A percentile compares a stretch with the other conserved stretches of the same genome.
These are phyloP conservation scores for Clarias laeviceps DNA, from an alignment of 2,797 vertebrate genomes.

Conservation along the genomic window DNA sequence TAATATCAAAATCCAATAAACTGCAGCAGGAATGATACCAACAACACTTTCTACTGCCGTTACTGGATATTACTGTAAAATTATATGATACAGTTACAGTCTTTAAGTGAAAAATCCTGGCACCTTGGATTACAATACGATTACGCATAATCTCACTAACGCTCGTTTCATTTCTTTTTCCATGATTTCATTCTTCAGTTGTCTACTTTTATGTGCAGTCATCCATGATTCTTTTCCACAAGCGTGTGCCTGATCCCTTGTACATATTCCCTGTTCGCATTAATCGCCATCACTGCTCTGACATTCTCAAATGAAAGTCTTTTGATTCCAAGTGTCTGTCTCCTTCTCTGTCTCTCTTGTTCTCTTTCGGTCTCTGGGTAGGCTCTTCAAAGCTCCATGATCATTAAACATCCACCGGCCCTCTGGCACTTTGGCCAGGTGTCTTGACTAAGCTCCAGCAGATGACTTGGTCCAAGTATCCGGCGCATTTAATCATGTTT, in stretches of 20 bases:
- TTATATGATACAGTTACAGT: background rate
- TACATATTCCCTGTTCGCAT: background rate
- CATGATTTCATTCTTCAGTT: background rate
- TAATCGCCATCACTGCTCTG: background rate
- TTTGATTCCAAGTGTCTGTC: background rate
- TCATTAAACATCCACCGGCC: conserved; percentile 47
- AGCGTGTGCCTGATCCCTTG: background rate
- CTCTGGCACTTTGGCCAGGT: conserved; percentile 49
- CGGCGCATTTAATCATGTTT: conserved; percentile 50
- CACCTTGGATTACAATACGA: background rate
- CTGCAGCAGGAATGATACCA: no score
- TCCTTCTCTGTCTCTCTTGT: background rate
- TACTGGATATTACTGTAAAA: background rate
- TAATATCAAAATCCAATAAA: no score
- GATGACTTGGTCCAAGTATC: conserved; percentile 44
- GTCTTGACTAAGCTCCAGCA: conserved; percentile 46
- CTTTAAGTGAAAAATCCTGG: background rate
- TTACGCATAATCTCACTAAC: background rate
- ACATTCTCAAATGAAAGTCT: conserved; percentile 11
- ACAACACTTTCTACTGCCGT: no score
- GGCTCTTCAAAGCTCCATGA: conserved; percentile 17
- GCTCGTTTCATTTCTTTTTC: conserved; percentile 1
- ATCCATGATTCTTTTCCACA: background rate
- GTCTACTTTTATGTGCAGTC: background rate
- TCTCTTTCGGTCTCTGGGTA: conserved; percentile 1